Conservation (phyloP, 2,797 vertebrate species). For the Macropus fuliginosus region DNA sequence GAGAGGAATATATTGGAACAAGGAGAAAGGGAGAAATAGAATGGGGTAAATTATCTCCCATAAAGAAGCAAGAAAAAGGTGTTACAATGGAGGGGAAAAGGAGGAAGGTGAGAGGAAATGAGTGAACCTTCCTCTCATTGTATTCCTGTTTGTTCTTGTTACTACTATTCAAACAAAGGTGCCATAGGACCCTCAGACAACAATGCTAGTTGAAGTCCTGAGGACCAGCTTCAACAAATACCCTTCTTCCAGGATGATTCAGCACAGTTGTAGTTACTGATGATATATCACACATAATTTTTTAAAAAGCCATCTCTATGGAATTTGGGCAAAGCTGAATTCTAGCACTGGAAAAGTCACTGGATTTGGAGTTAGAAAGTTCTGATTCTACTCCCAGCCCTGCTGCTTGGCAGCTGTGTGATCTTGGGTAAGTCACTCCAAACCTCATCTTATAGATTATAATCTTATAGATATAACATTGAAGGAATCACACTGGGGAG, state of each 20-base stretch:
- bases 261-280: not conserved
- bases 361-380: not conserved
- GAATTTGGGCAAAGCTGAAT: not conserved
- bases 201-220: not conserved
- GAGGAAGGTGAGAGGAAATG: no score
- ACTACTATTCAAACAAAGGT: not conserved
- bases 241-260: not conserved
- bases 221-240: not conserved
- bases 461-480: not conserved
- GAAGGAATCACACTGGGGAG: not conserved
- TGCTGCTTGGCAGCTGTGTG: not conserved
- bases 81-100: no score
- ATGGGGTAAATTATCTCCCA: no score
- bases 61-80: no score
- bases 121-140: no score
- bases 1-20: no score
- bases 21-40: no score
- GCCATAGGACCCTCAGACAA: not conserved
- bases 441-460: not conserved
- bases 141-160: not conserved
- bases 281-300: not conserved
- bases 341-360: not conserved
- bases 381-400: not conserved
- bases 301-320: not conserved
- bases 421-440: not conserved